Conservation (phyloP, 1,140 invertebrate species). For the Leptinotarsa texana region DNA sequence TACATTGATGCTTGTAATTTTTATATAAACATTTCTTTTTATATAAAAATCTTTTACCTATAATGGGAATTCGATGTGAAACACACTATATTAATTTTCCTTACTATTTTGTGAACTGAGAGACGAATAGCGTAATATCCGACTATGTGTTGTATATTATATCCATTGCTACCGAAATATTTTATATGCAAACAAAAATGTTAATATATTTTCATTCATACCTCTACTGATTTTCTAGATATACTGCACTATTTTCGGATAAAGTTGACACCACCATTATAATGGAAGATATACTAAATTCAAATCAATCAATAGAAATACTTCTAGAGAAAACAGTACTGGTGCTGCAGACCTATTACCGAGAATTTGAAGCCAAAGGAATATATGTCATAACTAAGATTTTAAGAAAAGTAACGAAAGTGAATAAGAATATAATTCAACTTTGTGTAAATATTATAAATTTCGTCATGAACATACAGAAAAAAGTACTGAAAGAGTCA, state of each 20-base stretch:
- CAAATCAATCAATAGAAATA: background rate
- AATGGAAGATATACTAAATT: constrained; percentile 12
- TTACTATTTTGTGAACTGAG: no score
- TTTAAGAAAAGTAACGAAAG: background rate
- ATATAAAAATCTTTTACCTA: no score
- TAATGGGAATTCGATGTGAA: no score
- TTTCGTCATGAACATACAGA: background rate
- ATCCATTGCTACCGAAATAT: no score
- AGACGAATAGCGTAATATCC: no score
- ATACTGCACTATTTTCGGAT: background rate
- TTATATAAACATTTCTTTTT: no score
- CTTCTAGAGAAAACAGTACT: background rate
- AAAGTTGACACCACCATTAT: background rate
- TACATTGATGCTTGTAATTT: no score
- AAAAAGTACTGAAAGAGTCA: background rate
- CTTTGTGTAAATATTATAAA: background rate
- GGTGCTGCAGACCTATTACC: background rate
- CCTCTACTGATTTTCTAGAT: background rate
- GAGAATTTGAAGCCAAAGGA: background rate
- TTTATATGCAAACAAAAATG: no score
- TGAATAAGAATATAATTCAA: background rate
- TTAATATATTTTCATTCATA: no score
- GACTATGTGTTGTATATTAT: no score
- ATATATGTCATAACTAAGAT: background rate
- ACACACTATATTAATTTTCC: no score